These are phyloP conservation scores for Ctenochaetus hawaiiensis DNA, from an alignment of 2,797 vertebrate species.

Conservation along the genomic window DNA sequence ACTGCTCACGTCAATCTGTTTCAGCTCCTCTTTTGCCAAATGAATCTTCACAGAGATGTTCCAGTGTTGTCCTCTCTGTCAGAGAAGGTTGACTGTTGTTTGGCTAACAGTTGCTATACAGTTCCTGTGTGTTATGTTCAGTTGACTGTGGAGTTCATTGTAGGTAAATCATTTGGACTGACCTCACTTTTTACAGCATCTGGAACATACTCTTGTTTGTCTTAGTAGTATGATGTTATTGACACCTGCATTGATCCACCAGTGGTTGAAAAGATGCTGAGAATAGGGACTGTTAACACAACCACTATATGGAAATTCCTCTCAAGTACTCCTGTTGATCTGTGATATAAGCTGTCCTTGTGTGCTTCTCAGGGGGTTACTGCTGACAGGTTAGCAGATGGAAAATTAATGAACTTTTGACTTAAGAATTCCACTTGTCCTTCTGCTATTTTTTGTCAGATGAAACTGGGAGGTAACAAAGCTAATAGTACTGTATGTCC, in stretches of 20 bases:
- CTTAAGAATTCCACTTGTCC: not conserved
- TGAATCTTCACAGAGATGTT: conserved; percentile 29
- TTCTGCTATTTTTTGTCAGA: conserved; percentile 1
- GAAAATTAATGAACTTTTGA: conserved; percentile 16
- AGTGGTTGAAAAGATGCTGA: not conserved
- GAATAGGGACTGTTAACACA: not conserved
- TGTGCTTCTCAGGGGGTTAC: conserved; percentile 6
- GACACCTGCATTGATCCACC: not conserved
- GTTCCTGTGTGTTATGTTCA: not conserved
- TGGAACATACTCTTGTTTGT: not conserved
- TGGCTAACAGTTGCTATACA: conserved; percentile 5
- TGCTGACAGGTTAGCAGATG: conserved; percentile 26
- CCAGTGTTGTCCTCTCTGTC: conserved; percentile 16
- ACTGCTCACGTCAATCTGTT: not conserved
- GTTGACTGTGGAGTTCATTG: not conserved
- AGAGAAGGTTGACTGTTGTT: conserved; percentile 18
- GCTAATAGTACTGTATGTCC: not conserved
- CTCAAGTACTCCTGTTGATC: not conserved
- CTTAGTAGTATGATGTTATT: not conserved
- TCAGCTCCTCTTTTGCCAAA: not conserved
- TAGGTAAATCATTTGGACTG: not conserved
- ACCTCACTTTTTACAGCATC: conserved; percentile 3
- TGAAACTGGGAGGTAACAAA: not conserved
- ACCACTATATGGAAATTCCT: conserved; percentile 9
- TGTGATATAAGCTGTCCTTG: conserved; percentile 13